phyloP scores from a whole-genome alignment of 2,888 invertebrate genomes.

The Amiota communis region DNA sequence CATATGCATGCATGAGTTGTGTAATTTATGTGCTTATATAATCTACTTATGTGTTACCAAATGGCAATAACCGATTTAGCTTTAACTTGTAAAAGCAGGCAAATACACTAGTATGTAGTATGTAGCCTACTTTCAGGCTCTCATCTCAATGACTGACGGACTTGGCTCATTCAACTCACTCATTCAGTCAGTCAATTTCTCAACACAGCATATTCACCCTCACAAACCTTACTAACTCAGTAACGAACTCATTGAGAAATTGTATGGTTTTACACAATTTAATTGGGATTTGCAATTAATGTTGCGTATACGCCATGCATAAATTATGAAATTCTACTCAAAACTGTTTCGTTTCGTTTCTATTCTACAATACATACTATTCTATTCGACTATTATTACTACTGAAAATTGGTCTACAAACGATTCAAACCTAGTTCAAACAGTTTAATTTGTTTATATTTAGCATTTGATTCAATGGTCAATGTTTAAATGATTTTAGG shows the following conservation, averaged over 20 bases:
- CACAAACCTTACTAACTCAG: too few species aligned
- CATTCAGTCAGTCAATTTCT: too few species aligned
- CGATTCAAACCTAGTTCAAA: slow-evolving; percentile 7
- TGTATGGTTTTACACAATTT: slow-evolving; percentile 10
- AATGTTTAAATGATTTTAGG: too few species aligned
- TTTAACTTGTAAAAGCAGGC: too few species aligned
- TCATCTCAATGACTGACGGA: too few species aligned
- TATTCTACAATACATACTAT: neutral
- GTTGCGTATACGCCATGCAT: slow-evolving; percentile 26
- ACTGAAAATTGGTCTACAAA: neutral
- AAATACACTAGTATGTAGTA: too few species aligned
- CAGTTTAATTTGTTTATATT: slow-evolving; percentile 18
- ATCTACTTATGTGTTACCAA: slow-evolving; percentile 11
- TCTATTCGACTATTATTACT: neutral
- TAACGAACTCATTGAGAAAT: too few species aligned
- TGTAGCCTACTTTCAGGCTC: too few species aligned
- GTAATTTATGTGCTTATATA: slow-evolving; percentile 10
- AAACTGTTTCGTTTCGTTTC: neutral
- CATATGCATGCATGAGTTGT: slow-evolving; percentile 4
- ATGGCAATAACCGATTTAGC: neutral
- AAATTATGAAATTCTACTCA: slow-evolving; percentile 11
- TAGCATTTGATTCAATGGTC: too few species aligned
- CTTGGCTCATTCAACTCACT: too few species aligned
- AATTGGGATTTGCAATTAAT: slow-evolving; percentile 27
- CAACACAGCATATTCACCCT: too few species aligned